A percentile compares a stretch with the other conserved stretches of the same genome.
Conservation (phyloP, 2,888 invertebrate species). For the Pilophorus perplexus region DNA sequence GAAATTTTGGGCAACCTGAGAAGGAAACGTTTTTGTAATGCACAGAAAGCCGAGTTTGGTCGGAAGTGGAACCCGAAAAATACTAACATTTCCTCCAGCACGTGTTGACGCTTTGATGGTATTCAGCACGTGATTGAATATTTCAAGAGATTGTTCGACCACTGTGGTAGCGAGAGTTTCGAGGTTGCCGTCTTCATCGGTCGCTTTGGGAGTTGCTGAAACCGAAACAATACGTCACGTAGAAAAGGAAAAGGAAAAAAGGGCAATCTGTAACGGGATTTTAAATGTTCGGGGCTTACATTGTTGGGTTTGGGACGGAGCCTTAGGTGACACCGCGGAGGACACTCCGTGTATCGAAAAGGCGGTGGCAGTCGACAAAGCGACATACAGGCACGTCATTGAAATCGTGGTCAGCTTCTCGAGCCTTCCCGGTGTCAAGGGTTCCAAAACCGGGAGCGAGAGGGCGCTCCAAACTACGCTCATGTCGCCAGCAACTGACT, state of each 20-base stretch:
- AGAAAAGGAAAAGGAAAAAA: constrained; percentile 21
- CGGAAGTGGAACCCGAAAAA: too few species aligned
- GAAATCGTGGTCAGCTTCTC: constrained; percentile 77
- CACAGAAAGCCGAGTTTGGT: neutral
- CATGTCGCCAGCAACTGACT: constrained; percentile 79
- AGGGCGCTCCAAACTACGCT: constrained; percentile 78
- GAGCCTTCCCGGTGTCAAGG: constrained; percentile 78
- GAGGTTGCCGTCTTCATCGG: constrained; percentile 71
- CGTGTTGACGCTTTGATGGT: constrained; percentile 81
- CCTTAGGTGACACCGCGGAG: constrained; percentile 59
- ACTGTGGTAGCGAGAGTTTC: constrained; percentile 78
- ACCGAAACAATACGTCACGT: too few species aligned
- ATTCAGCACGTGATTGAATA: constrained; percentile 76
- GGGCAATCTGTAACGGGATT: neutral
- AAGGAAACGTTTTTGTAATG: neutral
- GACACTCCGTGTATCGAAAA: constrained; percentile 50
- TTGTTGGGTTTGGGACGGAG: constrained; percentile 48
- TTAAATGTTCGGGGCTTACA: neutral
- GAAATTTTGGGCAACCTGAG: constrained; percentile 83
- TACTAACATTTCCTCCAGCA: constrained; percentile 80
- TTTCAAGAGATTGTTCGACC: constrained; percentile 83
- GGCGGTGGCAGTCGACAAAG: constrained; percentile 50
- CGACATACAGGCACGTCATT: constrained; percentile 73
- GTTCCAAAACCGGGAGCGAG: constrained; percentile 82
- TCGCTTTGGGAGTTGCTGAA: constrained; percentile 48